phyloP scores from a whole-genome alignment of 2,113 vertebrate genomes.

The Formicarius rufipectus region DNA sequence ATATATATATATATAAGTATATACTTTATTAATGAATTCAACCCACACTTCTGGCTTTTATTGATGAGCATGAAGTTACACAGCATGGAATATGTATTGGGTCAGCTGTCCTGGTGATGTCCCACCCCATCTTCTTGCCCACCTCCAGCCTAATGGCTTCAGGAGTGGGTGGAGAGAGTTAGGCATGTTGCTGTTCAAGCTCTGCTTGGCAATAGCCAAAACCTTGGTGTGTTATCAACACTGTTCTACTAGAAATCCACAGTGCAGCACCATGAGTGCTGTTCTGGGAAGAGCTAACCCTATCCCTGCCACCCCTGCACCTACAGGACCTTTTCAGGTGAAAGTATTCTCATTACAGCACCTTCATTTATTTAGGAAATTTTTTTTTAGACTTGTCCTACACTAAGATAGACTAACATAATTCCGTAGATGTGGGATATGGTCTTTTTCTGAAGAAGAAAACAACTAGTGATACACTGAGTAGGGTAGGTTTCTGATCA shows the following conservation, averaged over 20 bases:
- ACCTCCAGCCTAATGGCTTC: neutral
- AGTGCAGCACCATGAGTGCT: neutral
- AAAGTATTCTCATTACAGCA: neutral
- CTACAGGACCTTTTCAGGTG: neutral
- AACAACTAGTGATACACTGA: neutral
- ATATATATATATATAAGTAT: too few relatives aligned
- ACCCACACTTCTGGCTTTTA: rapidly evolving
- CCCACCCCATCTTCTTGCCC: neutral
- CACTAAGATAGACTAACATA: neutral
- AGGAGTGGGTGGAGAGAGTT: rapidly evolving
- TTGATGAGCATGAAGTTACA: neutral
- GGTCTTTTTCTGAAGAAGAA: neutral
- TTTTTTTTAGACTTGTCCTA: neutral
- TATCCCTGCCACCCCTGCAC: neutral
- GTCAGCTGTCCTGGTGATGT: neutral
- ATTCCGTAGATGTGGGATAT: neutral
- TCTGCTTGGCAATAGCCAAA: neutral
- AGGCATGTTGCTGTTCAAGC: neutral
- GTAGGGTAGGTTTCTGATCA: neutral
- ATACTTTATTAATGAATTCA: rapidly evolving
- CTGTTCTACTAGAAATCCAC: neutral
- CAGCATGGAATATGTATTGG: neutral
- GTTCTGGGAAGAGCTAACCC: neutral
- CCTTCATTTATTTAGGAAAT: neutral
- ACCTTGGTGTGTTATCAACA: neutral